Evolutionary conservation across 2,113 vertebrate species (phyloP), one percentile per base, ranked within the genome.

Genomic region (Caranx melampygus): DNA sequence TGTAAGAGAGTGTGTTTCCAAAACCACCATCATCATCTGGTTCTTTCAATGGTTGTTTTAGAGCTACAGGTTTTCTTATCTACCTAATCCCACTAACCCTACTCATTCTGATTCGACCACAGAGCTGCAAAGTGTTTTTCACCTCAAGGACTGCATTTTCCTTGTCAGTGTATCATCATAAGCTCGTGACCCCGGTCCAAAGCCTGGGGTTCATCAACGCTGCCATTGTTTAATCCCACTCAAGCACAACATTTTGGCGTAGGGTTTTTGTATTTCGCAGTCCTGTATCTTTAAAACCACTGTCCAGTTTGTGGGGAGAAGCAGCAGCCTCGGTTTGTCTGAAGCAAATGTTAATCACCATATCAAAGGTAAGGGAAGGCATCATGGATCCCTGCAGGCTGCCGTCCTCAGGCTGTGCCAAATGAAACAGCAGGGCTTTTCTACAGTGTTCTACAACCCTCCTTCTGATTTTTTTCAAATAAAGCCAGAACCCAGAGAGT

Each of bases 341-440:
- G 40, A 72, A 78, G 65, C 74, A 66, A 85, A 76, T 81, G 84
- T 87, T 90, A 81, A 92, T 94, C 92, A 90, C 83, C 91, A 92
- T 91, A 91, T 93, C 91, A 93, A 92, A 93, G 90, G 82, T 87
- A 57, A 75, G 72, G 37, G 47, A 64, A 81, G 59, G 78, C 77
- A 78, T 80, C 64, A 58, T 47, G 70, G 81, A 57, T 75, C 82
- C 79, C 76, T 42, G 70, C 52, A 7, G 67, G 78, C 85, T 63
- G 47, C 76, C 40, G 14, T 79, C 75, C 34, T 16, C 55, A 60
- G 57, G 66, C 72, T 76, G 47, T 79, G 75, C 83, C 84, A 86
- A 81, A 60, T 42, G 63, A 57, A 75, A 71, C 70, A 79, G 78
- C 81, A 8, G 85, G 75, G 84, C 60, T 86, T 84, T 73, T 72